Evolutionary conservation across 1,140 invertebrate species (phyloP).

Genomic region (Gonioctena quinquepunctata): DNA sequence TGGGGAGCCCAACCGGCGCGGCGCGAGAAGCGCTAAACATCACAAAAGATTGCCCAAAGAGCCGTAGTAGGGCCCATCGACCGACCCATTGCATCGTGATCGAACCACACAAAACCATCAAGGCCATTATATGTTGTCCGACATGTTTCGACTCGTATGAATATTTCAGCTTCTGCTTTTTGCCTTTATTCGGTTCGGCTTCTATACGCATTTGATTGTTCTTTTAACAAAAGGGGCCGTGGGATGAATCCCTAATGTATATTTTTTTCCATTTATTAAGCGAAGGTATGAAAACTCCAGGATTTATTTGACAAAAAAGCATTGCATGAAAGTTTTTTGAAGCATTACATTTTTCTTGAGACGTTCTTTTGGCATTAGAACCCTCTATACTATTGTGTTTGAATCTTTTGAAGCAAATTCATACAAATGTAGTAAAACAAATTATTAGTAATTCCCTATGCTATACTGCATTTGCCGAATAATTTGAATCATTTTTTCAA

Average conservation of each 20-base stretch:
- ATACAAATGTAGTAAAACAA: no score
- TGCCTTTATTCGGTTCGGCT: background rate
- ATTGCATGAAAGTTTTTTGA: no score
- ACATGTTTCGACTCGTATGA: background rate
- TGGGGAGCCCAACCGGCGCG: background rate
- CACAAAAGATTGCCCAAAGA: background rate
- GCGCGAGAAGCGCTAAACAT: background rate
- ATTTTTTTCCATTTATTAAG: no score
- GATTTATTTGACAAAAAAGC: no score
- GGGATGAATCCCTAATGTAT: background rate
- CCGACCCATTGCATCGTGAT: background rate
- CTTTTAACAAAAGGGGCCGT: background rate
- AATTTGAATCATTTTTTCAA: no score
- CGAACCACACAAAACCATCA: background rate
- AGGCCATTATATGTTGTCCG: background rate
- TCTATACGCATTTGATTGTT: background rate
- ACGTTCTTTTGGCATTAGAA: no score
- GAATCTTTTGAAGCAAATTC: no score
- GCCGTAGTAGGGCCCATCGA: background rate
- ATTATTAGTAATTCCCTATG: no score
- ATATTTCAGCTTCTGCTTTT: background rate
- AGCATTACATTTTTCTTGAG: no score
- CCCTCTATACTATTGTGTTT: no score
- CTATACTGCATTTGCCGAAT: no score
- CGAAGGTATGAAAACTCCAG: no score